Evolutionary conservation across 1,140 invertebrate species (phyloP), one percentile per base, ranked within the genome.

Genomic region (Pogonomyrmex barbatus): DNA sequence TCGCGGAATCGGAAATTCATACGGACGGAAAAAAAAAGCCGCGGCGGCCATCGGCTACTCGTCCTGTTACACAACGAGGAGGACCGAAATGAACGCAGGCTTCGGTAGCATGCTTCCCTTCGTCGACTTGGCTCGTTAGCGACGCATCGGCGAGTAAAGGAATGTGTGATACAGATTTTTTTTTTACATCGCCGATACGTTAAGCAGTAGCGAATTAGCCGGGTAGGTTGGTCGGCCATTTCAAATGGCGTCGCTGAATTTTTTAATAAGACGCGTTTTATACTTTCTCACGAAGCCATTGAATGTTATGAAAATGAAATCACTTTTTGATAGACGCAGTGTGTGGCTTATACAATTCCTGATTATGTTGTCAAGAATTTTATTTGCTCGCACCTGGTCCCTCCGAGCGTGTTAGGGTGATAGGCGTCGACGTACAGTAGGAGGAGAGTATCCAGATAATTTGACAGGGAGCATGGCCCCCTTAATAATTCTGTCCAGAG

Each of bases 1-100:
- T 92, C 92, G 90, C 79, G 77, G 92, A 93, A 93, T 91, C 75
- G 85, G 88, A 70, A 92, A 93, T 93, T 92, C 89, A 92, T 93
- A 89, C 89, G 54, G 85, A 76, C 85, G 91, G 91, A 91, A 93
- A 91, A 93, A 88, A 93, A 91, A 93, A 89, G 65, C 85, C 47
- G 67, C 62, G 87, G 62, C 50, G 12, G 52, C 84, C 84, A 60
- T 36, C 62, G 83, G 54, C 58, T 58, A 65, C 54, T 77, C 62
- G 52, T 36, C 65, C 88, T 82, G 68, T 89, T 87, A 70, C 86
- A 83, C 82, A 87, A 92, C 65, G 42, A 50, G 79, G 52, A 56
- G 52, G 36, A 24, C 30, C 54, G 70, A 86, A 76, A 70, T 2
- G 12, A 1, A 39, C 45, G 79, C 50, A 87, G 30, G 17, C 58